These are phyloP conservation scores for Aplocera efformata DNA, from an alignment of 2,888 invertebrate species.

Conservation along the genomic window DNA sequence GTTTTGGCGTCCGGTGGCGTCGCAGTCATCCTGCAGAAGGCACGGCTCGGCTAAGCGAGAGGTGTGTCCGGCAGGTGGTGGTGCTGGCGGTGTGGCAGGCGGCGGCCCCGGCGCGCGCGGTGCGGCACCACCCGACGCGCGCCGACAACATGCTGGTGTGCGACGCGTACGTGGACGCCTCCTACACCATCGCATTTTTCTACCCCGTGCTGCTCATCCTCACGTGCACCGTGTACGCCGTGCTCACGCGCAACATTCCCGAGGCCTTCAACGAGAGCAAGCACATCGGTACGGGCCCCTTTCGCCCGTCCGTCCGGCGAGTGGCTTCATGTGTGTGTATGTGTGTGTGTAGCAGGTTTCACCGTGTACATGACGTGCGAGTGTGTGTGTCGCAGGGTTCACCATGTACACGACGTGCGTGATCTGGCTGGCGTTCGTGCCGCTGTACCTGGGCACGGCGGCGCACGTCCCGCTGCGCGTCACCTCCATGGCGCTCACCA, in stretches of 20 bases:
- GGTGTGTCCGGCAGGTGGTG: conserved; percentile 81
- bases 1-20: too few relatives aligned
- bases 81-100: conserved; percentile 94
- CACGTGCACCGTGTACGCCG: conserved; percentile 96
- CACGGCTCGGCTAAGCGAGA: too few relatives aligned
- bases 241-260: conserved; percentile 96
- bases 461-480: conserved; percentile 94
- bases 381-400: conserved; percentile 90
- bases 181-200: conserved; percentile 94
- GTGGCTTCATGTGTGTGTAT: too few relatives aligned
- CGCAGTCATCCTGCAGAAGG: too few relatives aligned
- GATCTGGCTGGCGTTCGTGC: conserved; percentile 98
- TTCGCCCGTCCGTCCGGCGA: too few relatives aligned
- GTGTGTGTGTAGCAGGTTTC: conserved; percentile 85
- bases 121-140: conserved; percentile 91
- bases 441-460: conserved; percentile 97
- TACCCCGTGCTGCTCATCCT: conserved; percentile 94
- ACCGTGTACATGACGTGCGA: conserved; percentile 99
- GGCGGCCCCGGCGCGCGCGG: conserved; percentile 94
- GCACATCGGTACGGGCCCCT: conserved; percentile 88
- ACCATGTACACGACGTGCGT: conserved; percentile 99
- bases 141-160: conserved; percentile 95
- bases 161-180: conserved; percentile 93
- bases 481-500: conserved; percentile 97
- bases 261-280: conserved; percentile 99